Percentiles rank a stretch among this genome's conserved stretches.
These are phyloP conservation scores for Calycopis cecrops DNA, from an alignment of 1,140 invertebrate genomes.

Conservation along the genomic window DNA sequence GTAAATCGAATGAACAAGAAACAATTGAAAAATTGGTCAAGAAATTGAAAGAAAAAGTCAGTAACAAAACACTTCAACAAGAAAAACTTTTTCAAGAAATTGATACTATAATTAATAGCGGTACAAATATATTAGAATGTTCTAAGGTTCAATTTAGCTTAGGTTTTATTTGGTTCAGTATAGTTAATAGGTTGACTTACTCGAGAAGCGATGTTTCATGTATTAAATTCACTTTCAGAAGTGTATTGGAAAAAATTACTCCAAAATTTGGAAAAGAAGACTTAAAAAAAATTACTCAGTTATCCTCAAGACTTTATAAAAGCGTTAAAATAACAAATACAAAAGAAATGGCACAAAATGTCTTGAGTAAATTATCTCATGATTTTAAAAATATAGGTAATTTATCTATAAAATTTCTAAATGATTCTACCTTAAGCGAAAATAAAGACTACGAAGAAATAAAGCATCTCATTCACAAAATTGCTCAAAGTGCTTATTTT, in stretches of 20 bases:
- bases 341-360: neutral
- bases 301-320: neutral
- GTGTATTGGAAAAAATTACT: neutral
- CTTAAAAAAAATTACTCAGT: neutral
- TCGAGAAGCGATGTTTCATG: neutral
- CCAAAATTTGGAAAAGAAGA: neutral
- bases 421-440: neutral
- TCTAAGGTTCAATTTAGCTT: neutral
- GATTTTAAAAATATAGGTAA: neutral
- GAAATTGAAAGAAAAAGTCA: neutral
- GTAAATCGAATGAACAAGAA: neutral
- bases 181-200: neutral
- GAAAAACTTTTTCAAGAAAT: constrained; percentile 7
- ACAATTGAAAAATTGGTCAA: constrained; percentile 2
- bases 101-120: neutral
- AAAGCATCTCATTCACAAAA: neutral
- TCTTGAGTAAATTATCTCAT: neutral
- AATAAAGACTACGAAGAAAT: constrained; percentile 4
- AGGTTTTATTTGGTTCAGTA: neutral
- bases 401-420: neutral
- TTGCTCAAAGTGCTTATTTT: neutral
- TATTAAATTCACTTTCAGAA: neutral
- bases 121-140: neutral
- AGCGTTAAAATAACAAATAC: neutral
- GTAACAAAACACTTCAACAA: neutral